Base-by-base conservation (phyloP, 2,113 vertebrate genomes). In the Podiceps cristatus region DNA sequence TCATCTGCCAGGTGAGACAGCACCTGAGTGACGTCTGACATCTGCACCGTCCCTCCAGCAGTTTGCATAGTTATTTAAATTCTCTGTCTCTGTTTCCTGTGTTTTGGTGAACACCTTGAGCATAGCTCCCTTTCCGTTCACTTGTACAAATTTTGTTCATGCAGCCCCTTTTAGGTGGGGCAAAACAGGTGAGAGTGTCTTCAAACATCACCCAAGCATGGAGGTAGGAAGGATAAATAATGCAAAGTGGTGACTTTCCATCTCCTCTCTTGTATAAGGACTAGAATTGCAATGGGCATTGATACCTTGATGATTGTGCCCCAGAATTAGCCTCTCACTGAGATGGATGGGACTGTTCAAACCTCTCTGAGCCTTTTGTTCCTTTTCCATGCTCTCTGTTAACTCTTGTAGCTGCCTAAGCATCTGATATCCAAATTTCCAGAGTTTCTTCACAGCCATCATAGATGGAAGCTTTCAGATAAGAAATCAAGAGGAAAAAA, bases 1-100 rank as follows among this genome's bases (percentile, higher is more conserved):
- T 63, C 33, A 31, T 58, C 1, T 17, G 17, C 11, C 35, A 35
- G 24, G 60, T 47, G 49, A 64, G 64, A 31, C 0, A 0, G 4
- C 1, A 3, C 20, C 77, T 7, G 11, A 40, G 78, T 45, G 53
- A 42, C 13, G 18, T 3, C 47, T 75, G 81, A 66, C 7, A 4
- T 9, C 47, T 59, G 50, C 85, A 55, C 35, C 18, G 19, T 40
- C 27, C 20, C 72, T 69, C 50, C 73, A 81, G 75, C 67, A 66
- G 28, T 37, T 10, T 60, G 37, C 7, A 6, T 19, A 16, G n/a
- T 33, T 82, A 10, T 23, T 58, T 15, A 11, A 76, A 68, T 64
- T 60, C 37, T 74, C 47, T 73, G n/a, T 53, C 28, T 53, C 27
- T 27, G 60, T 58, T 87, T 17, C 47, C 73, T 24, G 18, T 89